Percentiles rank a stretch among this genome's conserved stretches.
These are phyloP conservation scores for Campodea augens DNA, from an alignment of 1,140 invertebrate genomes.

Conservation along the genomic window DNA sequence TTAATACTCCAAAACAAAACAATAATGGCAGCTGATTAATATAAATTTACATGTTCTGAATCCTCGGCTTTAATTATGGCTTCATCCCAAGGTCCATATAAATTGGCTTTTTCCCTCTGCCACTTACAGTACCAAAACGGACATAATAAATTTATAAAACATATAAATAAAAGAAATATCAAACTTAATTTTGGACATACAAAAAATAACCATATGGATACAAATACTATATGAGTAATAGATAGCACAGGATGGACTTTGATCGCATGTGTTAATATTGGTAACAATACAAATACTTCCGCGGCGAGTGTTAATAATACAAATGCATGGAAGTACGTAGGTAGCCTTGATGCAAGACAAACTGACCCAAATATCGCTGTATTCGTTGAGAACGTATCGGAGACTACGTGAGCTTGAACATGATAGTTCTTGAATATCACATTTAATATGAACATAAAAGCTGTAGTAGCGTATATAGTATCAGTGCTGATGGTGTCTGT, in stretches of 20 bases:
- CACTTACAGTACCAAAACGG: slow-evolving; percentile 58
- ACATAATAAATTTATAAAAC: slow-evolving; percentile 34
- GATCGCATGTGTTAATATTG: slow-evolving; percentile 48
- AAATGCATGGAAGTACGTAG: slow-evolving; percentile 67
- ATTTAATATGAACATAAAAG: slow-evolving; percentile 70
- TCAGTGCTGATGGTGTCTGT: slow-evolving; percentile 92
- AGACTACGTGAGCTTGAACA: slow-evolving; percentile 53
- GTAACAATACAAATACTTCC: slow-evolving; percentile 71
- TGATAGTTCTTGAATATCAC: slow-evolving; percentile 85
- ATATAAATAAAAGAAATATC: slow-evolving; percentile 36
- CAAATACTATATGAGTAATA: slow-evolving; percentile 18
- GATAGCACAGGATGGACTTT: slow-evolving; percentile 25
- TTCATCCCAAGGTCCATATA: slow-evolving; percentile 91
- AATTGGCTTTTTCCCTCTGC: slow-evolving; percentile 78
- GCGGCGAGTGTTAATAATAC: slow-evolving; percentile 67
- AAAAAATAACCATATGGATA: slow-evolving; percentile 28
- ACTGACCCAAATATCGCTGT: slow-evolving; percentile 82
- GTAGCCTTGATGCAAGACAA: slow-evolving; percentile 76
- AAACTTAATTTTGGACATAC: slow-evolving; percentile 34
- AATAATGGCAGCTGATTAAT: background rate
- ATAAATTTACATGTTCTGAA: slow-evolving; percentile 1
- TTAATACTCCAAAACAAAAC: too few species aligned
- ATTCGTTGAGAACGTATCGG: slow-evolving; percentile 63
- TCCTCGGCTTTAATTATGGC: slow-evolving; percentile 35
- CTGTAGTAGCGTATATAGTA: slow-evolving; percentile 81